Conservation (phyloP, 23 tunicate species). For the Trididemnum clinides region DNA sequence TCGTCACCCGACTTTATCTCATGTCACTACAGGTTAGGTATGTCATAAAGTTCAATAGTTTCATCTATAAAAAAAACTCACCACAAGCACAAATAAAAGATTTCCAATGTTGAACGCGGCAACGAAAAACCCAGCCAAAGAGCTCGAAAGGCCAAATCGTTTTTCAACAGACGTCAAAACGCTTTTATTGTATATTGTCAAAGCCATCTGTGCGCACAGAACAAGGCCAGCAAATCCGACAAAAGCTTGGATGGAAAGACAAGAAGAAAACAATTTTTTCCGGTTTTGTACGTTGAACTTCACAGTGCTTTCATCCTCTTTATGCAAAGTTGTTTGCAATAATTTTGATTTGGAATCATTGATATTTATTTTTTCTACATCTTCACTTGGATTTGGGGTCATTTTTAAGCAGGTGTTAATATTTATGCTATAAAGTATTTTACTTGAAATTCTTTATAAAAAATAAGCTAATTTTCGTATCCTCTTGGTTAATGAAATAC, state of each 20-base stretch:
- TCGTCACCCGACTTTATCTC: no score
- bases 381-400: no score
- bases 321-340: background rate
- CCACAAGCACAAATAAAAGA: constrained; percentile 78
- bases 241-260: constrained; percentile 49
- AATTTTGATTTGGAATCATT: background rate
- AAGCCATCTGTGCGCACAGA: constrained; percentile 76
- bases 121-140: constrained; percentile 79
- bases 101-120: constrained; percentile 94
- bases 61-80: no score
- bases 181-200: constrained; percentile 84
- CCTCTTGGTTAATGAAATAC: no score
- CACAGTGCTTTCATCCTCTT: no score
- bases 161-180: constrained; percentile 86
- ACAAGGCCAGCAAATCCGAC: constrained; percentile 70
- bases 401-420: no score
- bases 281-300: background rate
- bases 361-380: no score
- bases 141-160: constrained; percentile 74
- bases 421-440: no score
- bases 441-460: no score
- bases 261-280: background rate
- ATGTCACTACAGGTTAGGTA: no score
- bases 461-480: no score
- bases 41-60: no score